Conservation (phyloP, 1,140 invertebrate genomes). For the Grapholita molesta region DNA sequence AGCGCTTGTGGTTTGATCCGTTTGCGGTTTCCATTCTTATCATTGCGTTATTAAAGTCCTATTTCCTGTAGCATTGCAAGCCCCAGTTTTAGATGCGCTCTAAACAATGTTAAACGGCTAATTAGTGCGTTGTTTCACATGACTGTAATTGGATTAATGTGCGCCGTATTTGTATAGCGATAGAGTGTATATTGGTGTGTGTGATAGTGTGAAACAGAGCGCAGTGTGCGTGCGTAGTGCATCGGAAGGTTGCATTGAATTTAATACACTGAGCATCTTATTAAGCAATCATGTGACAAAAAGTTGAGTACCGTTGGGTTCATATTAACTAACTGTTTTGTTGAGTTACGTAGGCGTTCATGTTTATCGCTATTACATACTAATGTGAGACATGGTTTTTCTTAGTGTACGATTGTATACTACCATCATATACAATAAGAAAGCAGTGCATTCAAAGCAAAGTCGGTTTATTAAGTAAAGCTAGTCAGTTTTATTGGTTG, state of each 20-base stretch:
- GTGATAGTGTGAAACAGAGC: slow-evolving; percentile 24
- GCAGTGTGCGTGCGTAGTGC: slow-evolving; percentile 22
- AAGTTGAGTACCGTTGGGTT: slow-evolving; percentile 5
- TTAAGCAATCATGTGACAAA: slow-evolving; percentile 12
- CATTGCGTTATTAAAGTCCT: slow-evolving; percentile 16
- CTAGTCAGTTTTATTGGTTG: too few species aligned
- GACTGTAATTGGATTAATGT: slow-evolving; percentile 9
- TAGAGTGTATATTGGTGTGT: background rate
- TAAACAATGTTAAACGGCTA: slow-evolving; percentile 28
- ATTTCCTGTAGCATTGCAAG: slow-evolving; percentile 28
- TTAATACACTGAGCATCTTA: slow-evolving; percentile 20
- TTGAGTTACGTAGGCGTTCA: background rate
- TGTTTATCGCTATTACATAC: background rate
- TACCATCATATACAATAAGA: background rate
- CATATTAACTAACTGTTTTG: slow-evolving; percentile 1
- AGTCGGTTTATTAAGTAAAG: too few species aligned
- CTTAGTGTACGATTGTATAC: background rate
- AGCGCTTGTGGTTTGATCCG: background rate
- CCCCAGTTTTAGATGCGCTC: slow-evolving; percentile 28
- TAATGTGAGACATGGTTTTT: background rate
- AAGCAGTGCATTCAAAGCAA: background rate
- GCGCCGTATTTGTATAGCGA: background rate
- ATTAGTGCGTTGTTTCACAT: slow-evolving; percentile 25
- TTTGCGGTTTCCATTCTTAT: background rate
- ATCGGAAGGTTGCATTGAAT: slow-evolving; percentile 27